Percentiles rank a stretch among this genome's conserved stretches.
These are phyloP conservation scores for Tuta absoluta DNA, from an alignment of 2,888 invertebrate species.

Conservation along the genomic window DNA sequence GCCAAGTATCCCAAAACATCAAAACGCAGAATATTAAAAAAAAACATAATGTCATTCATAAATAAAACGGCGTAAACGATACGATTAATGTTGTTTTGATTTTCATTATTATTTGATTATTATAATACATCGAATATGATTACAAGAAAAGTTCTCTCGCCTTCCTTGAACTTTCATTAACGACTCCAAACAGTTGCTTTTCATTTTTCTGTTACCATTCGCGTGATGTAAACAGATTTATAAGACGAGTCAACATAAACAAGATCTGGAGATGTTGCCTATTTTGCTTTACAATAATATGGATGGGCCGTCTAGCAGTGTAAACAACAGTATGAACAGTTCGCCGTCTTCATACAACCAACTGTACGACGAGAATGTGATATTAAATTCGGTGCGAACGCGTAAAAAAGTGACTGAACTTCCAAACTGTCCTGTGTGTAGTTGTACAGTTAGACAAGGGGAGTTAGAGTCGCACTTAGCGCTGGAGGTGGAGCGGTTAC, in stretches of 20 bases:
- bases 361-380: conserved; percentile 68
- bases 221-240: conserved; percentile 73
- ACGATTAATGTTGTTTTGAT: conserved; percentile 56
- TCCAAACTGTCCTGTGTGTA: conserved; percentile 94
- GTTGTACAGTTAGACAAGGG: conserved; percentile 89
- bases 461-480: conserved; percentile 92
- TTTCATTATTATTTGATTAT: conserved; percentile 42
- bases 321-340: conserved; percentile 44
- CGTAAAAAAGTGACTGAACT: conserved; percentile 84
- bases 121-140: conserved; percentile 43
- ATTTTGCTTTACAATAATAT: conserved; percentile 72
- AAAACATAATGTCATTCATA: conserved; percentile 8
- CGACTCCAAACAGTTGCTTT: conserved; percentile 39
- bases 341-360: conserved; percentile 54
- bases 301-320: conserved; percentile 67
- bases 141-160: conserved; percentile 62
- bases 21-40: too few relatives aligned
- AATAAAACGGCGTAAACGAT: conserved; percentile 53
- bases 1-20: too few relatives aligned
- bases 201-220: conserved; percentile 46
- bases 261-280: conserved; percentile 72
- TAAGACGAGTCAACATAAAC: conserved; percentile 37
- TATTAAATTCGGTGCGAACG: conserved; percentile 76
- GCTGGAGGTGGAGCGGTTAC: conserved; percentile 84
- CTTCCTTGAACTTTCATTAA: conserved; percentile 55